These are phyloP conservation scores for Catharus minimus DNA, from an alignment of 2,113 vertebrate genomes.

Conservation along the genomic window DNA sequence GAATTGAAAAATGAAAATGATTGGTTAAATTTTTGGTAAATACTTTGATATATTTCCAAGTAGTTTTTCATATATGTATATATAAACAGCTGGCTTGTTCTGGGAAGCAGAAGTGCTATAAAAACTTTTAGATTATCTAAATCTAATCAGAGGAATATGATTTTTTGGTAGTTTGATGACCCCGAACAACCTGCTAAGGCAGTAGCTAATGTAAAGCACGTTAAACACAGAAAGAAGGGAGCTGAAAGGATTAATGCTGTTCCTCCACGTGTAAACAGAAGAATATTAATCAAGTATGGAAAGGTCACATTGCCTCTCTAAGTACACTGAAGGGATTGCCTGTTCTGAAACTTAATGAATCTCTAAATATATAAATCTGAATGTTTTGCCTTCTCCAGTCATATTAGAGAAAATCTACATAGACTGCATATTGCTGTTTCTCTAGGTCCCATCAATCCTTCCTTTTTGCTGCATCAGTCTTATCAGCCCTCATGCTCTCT, in stretches of 20 bases:
- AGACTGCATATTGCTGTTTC: background rate
- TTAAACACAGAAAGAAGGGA: background rate
- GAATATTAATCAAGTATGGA: conserved; percentile 15
- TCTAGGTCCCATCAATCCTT: background rate
- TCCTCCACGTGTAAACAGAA: conserved; percentile 15
- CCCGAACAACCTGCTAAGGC: background rate
- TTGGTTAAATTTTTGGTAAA: background rate
- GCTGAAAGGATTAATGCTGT: conserved; percentile 5
- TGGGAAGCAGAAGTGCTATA: background rate
- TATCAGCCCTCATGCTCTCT: background rate
- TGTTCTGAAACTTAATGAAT: background rate
- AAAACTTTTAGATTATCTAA: background rate
- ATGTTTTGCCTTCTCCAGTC: background rate
- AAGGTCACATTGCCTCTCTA: conserved; percentile 17
- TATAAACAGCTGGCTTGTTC: background rate
- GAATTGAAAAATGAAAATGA: background rate
- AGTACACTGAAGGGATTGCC: background rate
- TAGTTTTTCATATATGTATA: background rate
- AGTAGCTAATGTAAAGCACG: background rate
- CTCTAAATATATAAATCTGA: background rate
- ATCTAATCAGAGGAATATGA: background rate
- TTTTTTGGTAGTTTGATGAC: background rate
- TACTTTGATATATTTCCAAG: background rate
- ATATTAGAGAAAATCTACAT: background rate
- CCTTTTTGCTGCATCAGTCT: background rate